Base-by-base conservation (phyloP, 2,113 vertebrate genomes). In the Potamarius usumacintae region DNA sequence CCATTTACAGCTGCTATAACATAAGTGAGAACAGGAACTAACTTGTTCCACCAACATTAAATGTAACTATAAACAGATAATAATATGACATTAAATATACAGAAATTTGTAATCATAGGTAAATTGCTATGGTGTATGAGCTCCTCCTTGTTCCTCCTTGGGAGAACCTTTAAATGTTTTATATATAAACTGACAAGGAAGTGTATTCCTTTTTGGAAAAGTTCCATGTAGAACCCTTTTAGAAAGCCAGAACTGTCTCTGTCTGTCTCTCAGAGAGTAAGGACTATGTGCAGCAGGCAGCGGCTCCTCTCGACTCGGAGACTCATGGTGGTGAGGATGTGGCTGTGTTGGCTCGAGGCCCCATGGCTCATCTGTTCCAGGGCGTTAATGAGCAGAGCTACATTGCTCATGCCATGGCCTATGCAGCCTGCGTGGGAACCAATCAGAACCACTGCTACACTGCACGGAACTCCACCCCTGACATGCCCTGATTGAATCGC, bases 311-410 rank as follows among this genome's bases (percentile, higher is more conserved):
- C n/a, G 71, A 91, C 0, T 87, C 91, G 0, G 90, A 94, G 90
- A 95, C 95, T 4, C 95, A 96, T 71, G 95, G 95, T 0, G 95
- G 95, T 0, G 95, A 96, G 88, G 95, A 96, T 2, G 95, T 96
- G 85, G 93, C 90, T 0, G 92, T 96, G 67, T 89, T 95, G 0
- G 94, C 95, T 42, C 91, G 92, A 0, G 95, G 95, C 22, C 95
- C 95, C 81, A 95, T 96, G 95, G 92, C 94, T 6, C 95, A 96
- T 86, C 92, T 96, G 52, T 94, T 96, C 76, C 93, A 94, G 78
- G 95, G 95, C 0, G 91, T 96, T 79, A 91, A 95, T 0, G 95
- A 96, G 88, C 95, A 96, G 90, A 96, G 89, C 88, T 96, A 95
- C 91, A 88, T 96, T 0, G 92, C 95, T n/a, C 93, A 95, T 5